Conservation (phyloP, 1,140 invertebrate genomes). For the Lasaia peninsularis region DNA sequence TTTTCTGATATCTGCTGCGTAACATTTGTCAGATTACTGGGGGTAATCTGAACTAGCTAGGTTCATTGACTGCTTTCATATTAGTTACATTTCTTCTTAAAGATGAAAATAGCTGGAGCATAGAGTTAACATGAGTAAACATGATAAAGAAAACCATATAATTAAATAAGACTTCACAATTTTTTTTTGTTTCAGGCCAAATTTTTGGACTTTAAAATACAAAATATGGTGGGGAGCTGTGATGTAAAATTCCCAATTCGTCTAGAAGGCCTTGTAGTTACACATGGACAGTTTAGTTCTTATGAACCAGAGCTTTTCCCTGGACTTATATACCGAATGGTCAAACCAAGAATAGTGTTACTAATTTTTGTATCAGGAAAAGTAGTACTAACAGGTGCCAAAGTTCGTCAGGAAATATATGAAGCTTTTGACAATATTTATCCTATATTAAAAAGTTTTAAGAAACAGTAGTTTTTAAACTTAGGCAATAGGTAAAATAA, state of each 20-base stretch:
- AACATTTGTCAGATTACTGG: too few relatives aligned
- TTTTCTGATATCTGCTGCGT: too few relatives aligned
- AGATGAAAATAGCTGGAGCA: too few relatives aligned
- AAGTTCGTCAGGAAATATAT: slow-evolving; percentile 98
- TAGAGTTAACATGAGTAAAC: too few relatives aligned
- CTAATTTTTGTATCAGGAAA: slow-evolving; percentile 99
- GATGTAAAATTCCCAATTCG: slow-evolving; percentile 99
- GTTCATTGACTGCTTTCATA: too few relatives aligned
- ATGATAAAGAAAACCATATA: too few relatives aligned
- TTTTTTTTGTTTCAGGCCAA: slow-evolving; percentile 87
- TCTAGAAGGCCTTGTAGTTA: slow-evolving; percentile 96
- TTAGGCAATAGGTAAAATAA: background rate
- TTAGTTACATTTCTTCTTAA: too few relatives aligned
- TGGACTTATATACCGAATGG: slow-evolving; percentile 99
- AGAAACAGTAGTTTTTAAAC: slow-evolving; percentile 85
- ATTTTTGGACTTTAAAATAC: slow-evolving; percentile 99
- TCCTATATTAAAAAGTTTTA: slow-evolving; percentile 99
- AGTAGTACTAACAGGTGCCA: slow-evolving; percentile 98
- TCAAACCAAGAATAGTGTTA: slow-evolving; percentile 98
- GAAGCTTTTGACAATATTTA: slow-evolving; percentile 99
- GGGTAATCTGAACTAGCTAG: too few relatives aligned
- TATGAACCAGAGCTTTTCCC: slow-evolving; percentile 97
- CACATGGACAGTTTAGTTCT: slow-evolving; percentile 98
- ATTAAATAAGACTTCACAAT: background rate
- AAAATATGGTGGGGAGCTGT: slow-evolving; percentile 99